Conservation (phyloP, 2,888 invertebrate species). For the Synanthedon tipuliformis region DNA sequence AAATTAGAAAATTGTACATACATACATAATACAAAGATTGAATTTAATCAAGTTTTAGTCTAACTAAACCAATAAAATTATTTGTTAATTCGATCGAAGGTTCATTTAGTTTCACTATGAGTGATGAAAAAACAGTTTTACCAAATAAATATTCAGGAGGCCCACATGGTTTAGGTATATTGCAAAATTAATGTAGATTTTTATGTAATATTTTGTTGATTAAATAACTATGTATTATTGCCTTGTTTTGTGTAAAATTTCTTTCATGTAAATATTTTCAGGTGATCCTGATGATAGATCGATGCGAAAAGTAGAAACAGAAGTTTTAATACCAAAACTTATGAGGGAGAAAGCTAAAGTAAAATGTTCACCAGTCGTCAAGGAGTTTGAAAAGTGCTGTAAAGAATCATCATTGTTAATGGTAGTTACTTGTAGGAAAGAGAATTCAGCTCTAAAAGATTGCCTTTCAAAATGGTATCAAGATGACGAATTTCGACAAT, state of each 20-base stretch:
- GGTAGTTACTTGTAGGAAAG: constrained; percentile 79
- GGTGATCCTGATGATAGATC: constrained; percentile 87
- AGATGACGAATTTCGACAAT: constrained; percentile 78
- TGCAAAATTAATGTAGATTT: neutral
- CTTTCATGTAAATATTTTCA: constrained; percentile 32
- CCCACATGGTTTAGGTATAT: constrained; percentile 69
- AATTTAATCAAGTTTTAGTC: neutral
- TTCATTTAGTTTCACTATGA: neutral
- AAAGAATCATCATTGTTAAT: constrained; percentile 75
- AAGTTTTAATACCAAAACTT: constrained; percentile 89
- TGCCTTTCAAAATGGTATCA: constrained; percentile 83
- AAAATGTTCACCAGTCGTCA: constrained; percentile 81
- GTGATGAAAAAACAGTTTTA: constrained; percentile 40
- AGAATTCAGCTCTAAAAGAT: constrained; percentile 76
- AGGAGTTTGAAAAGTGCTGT: constrained; percentile 79
- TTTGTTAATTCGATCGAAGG: neutral
- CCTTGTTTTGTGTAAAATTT: neutral
- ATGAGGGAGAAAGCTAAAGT: constrained; percentile 88
- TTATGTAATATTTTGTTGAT: neutral
- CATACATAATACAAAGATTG: neutral
- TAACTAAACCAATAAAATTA: neutral
- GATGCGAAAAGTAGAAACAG: constrained; percentile 89
- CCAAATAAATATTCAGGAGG: constrained; percentile 54
- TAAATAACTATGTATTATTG: too few relatives aligned
- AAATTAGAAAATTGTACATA: too few relatives aligned